phyloP scores from a whole-genome alignment of 1,140 invertebrate species.

The Lasioglossum albipes region DNA sequence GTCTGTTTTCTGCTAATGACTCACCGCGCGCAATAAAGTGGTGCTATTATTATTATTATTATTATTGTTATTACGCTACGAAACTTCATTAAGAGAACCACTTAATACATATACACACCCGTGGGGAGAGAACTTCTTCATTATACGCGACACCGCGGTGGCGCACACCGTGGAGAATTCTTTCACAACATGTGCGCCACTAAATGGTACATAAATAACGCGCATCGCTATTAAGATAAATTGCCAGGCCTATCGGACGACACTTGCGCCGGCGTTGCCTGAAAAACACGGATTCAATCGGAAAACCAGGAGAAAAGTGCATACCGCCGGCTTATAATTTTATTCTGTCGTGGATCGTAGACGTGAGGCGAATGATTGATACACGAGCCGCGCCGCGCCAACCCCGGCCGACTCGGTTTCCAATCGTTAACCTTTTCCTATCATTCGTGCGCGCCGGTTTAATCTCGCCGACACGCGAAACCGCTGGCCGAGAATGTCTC shows the following conservation, averaged over 20 bases:
- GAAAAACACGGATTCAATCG: slow-evolving; percentile 27
- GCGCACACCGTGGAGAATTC: background rate
- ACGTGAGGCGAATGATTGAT: slow-evolving; percentile 66
- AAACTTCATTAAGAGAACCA: slow-evolving; percentile 6
- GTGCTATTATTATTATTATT: background rate
- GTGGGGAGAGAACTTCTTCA: slow-evolving; percentile 17
- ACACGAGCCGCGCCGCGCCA: slow-evolving; percentile 25
- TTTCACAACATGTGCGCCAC: background rate
- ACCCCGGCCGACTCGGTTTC: slow-evolving; percentile 41
- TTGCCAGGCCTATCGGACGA: slow-evolving; percentile 2
- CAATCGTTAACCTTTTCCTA: slow-evolving; percentile 57
- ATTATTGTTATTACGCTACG: background rate
- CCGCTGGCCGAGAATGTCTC: too few relatives aligned
- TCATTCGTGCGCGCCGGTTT: slow-evolving; percentile 25
- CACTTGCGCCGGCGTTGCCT: background rate
- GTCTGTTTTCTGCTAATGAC: too few relatives aligned
- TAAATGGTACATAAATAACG: slow-evolving; percentile 25
- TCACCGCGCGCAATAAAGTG: too few relatives aligned
- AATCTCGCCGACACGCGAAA: slow-evolving; percentile 26
- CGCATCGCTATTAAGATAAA: slow-evolving; percentile 18
- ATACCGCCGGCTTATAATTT: slow-evolving; percentile 35
- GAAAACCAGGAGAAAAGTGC: slow-evolving; percentile 28
- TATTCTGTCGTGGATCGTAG: slow-evolving; percentile 39
- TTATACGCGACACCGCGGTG: background rate
- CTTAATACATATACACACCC: too few relatives aligned